Evolutionary conservation across 2,797 vertebrate species (phyloP).

Genomic region (Champsocephalus esox): DNA sequence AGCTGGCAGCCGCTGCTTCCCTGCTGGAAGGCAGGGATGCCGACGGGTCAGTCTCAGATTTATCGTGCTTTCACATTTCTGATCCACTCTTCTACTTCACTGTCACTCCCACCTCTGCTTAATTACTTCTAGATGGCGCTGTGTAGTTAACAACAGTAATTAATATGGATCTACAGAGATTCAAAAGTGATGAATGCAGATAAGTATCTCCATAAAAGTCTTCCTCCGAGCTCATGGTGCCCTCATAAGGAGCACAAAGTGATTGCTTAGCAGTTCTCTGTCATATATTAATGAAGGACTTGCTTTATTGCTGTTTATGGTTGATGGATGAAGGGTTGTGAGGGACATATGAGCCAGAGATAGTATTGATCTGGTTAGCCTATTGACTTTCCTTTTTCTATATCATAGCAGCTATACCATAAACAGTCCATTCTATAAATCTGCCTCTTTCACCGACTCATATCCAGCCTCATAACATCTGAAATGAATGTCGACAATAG

Average conservation of each 20-base stretch:
- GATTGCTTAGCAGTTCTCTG: slow-evolving; percentile 60
- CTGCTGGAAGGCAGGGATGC: slow-evolving; percentile 90
- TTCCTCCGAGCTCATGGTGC: not conserved
- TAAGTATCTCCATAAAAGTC: slow-evolving; percentile 26
- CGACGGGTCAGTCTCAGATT: slow-evolving; percentile 89
- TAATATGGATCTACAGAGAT: slow-evolving; percentile 39
- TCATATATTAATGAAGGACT: slow-evolving; percentile 28
- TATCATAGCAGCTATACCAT: slow-evolving; percentile 36
- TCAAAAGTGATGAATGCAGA: slow-evolving; percentile 10
- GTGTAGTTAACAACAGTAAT: slow-evolving; percentile 18
- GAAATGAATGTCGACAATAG: not conserved
- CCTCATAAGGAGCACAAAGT: slow-evolving; percentile 51
- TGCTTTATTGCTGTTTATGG: slow-evolving; percentile 44
- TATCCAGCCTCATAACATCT: slow-evolving; percentile 28
- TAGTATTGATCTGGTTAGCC: slow-evolving; percentile 59
- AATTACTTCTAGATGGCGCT: not conserved
- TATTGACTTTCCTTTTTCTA: slow-evolving; percentile 40
- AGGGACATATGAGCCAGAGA: slow-evolving; percentile 29
- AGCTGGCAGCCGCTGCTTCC: slow-evolving; percentile 86
- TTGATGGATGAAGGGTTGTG: slow-evolving; percentile 50
- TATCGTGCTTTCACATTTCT: slow-evolving; percentile 7
- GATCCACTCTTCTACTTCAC: not conserved
- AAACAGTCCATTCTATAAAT: slow-evolving; percentile 52
- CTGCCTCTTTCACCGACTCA: slow-evolving; percentile 40
- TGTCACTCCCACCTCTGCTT: not conserved